Conservation (phyloP, 2,113 vertebrate species). For the Tinamus guttatus region DNA sequence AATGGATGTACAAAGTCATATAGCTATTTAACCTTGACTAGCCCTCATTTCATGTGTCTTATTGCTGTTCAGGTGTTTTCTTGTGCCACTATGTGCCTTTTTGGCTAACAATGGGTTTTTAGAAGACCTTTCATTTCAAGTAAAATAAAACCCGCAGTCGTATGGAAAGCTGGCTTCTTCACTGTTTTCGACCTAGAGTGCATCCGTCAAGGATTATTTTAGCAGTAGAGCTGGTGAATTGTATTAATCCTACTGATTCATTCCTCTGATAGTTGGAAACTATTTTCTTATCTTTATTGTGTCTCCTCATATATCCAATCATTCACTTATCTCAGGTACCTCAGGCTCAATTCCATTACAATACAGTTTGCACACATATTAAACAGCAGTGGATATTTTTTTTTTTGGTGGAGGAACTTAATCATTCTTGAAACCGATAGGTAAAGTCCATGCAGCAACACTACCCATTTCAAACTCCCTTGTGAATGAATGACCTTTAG, state of each 20-base stretch:
- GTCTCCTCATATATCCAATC: constrained; percentile 22
- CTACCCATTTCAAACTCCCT: neutral
- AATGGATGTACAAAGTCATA: neutral
- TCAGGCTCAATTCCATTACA: constrained; percentile 45
- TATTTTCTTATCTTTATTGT: constrained; percentile 68
- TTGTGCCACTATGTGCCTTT: neutral
- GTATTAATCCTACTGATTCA: constrained; percentile 38
- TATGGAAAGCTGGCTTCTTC: neutral
- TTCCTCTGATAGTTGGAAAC: constrained; percentile 28
- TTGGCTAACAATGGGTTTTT: constrained; percentile 13
- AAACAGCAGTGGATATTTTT: neutral
- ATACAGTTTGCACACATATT: neutral
- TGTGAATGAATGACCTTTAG: neutral
- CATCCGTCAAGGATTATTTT: constrained; percentile 25
- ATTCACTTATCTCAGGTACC: constrained; percentile 56
- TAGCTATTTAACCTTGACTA: constrained; percentile 17
- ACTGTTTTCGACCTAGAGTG: neutral
- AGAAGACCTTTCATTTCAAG: neutral
- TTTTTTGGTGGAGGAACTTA: neutral
- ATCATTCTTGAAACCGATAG: constrained; percentile 4
- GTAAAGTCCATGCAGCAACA: neutral
- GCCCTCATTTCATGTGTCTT: neutral
- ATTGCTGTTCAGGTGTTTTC: neutral
- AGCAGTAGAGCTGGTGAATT: constrained; percentile 15
- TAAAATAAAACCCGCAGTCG: constrained; percentile 5